Conservation (phyloP, 1,140 invertebrate genomes). For the Tetramorium parvispinum region DNA sequence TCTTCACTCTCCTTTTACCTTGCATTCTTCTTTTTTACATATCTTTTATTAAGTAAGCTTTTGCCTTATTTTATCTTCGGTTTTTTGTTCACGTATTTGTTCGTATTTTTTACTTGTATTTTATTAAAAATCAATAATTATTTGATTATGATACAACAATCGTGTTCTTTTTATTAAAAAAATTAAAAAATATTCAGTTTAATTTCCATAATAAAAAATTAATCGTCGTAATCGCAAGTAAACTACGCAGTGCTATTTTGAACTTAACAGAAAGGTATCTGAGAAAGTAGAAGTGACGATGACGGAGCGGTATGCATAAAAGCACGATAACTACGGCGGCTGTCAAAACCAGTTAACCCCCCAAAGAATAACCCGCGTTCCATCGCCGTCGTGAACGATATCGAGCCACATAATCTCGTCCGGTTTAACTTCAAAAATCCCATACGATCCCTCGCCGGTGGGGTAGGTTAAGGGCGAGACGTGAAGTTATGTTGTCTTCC, state of each 20-base stretch:
- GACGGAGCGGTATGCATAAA: conserved; percentile 58
- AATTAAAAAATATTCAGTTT: not conserved
- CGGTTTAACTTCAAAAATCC: conserved; percentile 70
- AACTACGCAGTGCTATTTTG: not conserved
- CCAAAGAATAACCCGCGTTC: conserved; percentile 63
- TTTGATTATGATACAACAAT: not conserved
- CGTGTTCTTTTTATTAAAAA: not conserved
- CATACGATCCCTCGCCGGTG: conserved; percentile 37
- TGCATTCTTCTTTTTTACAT: conserved; percentile 3
- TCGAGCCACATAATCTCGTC: conserved; percentile 74
- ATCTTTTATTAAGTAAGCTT: not conserved
- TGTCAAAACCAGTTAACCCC: conserved; percentile 71
- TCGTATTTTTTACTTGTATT: not conserved
- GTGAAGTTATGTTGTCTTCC: conserved; percentile 76
- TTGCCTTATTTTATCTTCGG: not conserved
- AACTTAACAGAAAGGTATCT: not conserved
- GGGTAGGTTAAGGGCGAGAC: conserved; percentile 71
- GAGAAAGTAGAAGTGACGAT: conserved; percentile 27
- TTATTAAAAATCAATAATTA: not conserved
- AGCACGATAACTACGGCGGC: conserved; percentile 57
- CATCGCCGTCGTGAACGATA: conserved; percentile 67
- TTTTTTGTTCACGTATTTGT: conserved; percentile 19
- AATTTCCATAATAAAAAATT: not conserved
- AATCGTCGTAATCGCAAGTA: not conserved
- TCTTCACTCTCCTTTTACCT: not conserved